Evolutionary conservation across 2,888 invertebrate genomes (phyloP).

Genomic region (Cordilura impudica): DNA sequence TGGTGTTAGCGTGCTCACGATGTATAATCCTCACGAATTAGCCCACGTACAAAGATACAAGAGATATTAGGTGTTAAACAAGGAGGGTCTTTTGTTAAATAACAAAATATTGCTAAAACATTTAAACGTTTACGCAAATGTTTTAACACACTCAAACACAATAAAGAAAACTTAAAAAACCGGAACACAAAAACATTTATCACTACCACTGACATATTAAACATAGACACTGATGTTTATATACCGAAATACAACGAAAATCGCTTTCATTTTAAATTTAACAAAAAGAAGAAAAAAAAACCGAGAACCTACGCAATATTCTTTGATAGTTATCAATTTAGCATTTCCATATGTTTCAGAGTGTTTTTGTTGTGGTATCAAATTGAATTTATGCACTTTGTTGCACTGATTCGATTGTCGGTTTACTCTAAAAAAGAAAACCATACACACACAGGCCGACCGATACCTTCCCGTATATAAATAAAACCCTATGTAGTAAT

Average conservation of each 20-base stretch:
- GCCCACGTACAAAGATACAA: background rate
- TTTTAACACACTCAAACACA: background rate
- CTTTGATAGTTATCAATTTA: constrained; percentile 49
- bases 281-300: background rate
- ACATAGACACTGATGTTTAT: constrained; percentile 23
- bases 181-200: constrained; percentile 60
- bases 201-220: constrained; percentile 54
- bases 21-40: too few species aligned
- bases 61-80: constrained; percentile 32
- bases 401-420: constrained; percentile 53
- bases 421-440: constrained; percentile 1
- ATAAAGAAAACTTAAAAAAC: constrained; percentile 17
- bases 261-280: constrained; percentile 31
- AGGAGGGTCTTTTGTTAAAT: constrained; percentile 5
- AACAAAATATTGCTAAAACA: constrained; percentile 21
- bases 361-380: constrained; percentile 43
- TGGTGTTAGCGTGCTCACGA: too few species aligned
- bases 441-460: background rate
- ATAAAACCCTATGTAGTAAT: constrained; percentile 6
- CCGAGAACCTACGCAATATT: constrained; percentile 58
- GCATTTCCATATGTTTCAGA: constrained; percentile 37
- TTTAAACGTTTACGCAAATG: constrained; percentile 34
- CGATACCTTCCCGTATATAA: constrained; percentile 9
- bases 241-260: background rate
- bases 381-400: constrained; percentile 60